phyloP scores from a whole-genome alignment of 2,797 vertebrate species.

The Gobionotothen gibberifrons region DNA sequence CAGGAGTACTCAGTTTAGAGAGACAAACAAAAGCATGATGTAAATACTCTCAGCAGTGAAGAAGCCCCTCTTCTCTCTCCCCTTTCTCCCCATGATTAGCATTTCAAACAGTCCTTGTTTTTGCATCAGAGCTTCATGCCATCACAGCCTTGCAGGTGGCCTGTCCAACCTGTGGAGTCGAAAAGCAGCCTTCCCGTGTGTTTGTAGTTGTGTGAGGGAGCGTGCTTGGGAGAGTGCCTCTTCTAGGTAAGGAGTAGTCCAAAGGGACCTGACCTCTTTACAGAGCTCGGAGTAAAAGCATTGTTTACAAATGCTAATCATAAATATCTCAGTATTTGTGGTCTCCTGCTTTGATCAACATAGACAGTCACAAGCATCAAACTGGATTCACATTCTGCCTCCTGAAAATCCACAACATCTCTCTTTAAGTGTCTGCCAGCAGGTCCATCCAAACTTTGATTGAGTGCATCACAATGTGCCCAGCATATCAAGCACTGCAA shows the following conservation, averaged over 20 bases:
- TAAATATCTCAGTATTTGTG: conserved; percentile 66
- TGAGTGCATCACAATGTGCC: conserved; percentile 70
- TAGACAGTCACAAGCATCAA: conserved; percentile 52
- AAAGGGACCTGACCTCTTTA: conserved; percentile 71
- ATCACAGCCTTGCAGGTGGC: conserved; percentile 79
- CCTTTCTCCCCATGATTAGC: conserved; percentile 76
- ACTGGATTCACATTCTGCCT: conserved; percentile 62
- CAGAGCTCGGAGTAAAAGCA: conserved; percentile 39
- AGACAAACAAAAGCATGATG: conserved; percentile 78
- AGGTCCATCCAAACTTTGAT: conserved; percentile 73
- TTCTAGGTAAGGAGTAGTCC: conserved; percentile 47
- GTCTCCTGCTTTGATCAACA: conserved; percentile 47
- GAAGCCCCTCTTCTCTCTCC: conserved; percentile 63
- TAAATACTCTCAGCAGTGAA: conserved; percentile 77
- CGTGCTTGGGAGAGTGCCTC: conserved; percentile 40
- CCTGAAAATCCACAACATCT: conserved; percentile 76
- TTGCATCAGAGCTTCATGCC: conserved; percentile 75
- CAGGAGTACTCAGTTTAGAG: conserved; percentile 73
- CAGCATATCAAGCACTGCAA: conserved; percentile 67
- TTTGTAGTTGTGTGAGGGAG: conserved; percentile 24
- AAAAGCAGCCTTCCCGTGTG: conserved; percentile 48
- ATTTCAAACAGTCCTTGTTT: conserved; percentile 85
- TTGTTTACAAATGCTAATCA: conserved; percentile 59
- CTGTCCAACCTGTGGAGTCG: conserved; percentile 69
- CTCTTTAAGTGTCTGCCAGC: conserved; percentile 71